Evolutionary conservation across 2,797 vertebrate species (phyloP).

Genomic region (Centropyge bicolor): DNA sequence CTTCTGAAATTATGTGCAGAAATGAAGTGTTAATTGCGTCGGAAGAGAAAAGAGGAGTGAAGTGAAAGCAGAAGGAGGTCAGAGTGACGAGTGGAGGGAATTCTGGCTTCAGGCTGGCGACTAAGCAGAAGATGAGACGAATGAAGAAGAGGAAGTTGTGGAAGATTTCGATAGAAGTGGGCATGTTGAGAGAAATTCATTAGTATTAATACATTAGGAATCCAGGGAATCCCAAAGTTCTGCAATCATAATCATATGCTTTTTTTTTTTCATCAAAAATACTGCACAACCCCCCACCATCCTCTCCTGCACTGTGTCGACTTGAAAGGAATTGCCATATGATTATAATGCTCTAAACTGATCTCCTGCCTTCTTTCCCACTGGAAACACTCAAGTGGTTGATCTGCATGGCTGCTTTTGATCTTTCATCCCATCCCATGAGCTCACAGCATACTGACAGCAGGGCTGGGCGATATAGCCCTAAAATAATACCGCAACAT

Average conservation of each 20-base stretch:
- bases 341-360: slow-evolving; percentile 56
- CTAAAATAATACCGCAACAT: too few relatives aligned
- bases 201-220: slow-evolving; percentile 36
- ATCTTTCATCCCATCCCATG: slow-evolving; percentile 71
- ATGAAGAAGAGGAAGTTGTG: slow-evolving; percentile 15
- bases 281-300: neutral
- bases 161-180: slow-evolving; percentile 18
- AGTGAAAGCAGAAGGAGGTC: slow-evolving; percentile 74
- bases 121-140: slow-evolving; percentile 51
- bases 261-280: slow-evolving; percentile 30
- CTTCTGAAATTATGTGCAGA: slow-evolving; percentile 35
- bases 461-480: too few relatives aligned
- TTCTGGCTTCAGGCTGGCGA: slow-evolving; percentile 61
- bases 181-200: slow-evolving; percentile 2
- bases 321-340: slow-evolving; percentile 59
- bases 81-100: slow-evolving; percentile 62
- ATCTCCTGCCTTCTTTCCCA: slow-evolving; percentile 53
- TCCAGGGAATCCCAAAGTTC: slow-evolving; percentile 40
- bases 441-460: slow-evolving; percentile 61
- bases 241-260: slow-evolving; percentile 16
- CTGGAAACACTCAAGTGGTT: slow-evolving; percentile 61
- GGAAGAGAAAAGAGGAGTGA: slow-evolving; percentile 39
- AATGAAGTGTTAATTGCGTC: slow-evolving; percentile 59
- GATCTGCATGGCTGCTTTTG: slow-evolving; percentile 70
- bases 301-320: slow-evolving; percentile 13